Percentiles rank a stretch among this genome's conserved stretches.
These are phyloP conservation scores for Apogon talboti DNA, from an alignment of 2,797 vertebrate genomes.

Conservation along the genomic window DNA sequence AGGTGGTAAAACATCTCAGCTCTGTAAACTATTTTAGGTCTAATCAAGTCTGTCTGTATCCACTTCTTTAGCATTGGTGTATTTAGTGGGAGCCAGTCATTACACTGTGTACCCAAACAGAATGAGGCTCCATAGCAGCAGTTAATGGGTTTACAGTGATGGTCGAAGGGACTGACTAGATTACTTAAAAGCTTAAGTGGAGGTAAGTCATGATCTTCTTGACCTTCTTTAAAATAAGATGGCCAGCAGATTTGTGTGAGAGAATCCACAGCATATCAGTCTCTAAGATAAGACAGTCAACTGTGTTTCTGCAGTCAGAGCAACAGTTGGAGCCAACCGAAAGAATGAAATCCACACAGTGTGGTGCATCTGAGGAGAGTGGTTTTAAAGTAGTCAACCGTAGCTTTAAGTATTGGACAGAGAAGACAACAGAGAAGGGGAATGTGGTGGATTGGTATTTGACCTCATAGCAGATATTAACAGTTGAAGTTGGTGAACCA, in stretches of 20 bases:
- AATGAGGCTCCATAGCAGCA: constrained; percentile 13
- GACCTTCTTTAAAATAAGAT: constrained; percentile 14
- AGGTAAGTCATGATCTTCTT: constrained; percentile 40
- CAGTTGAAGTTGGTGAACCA: constrained; percentile 18
- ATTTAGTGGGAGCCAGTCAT: constrained; percentile 2
- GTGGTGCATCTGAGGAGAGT: constrained; percentile 30
- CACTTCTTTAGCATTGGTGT: not conserved
- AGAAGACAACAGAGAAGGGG: constrained; percentile 30
- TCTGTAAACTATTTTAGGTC: not conserved
- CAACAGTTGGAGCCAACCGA: constrained; percentile 22
- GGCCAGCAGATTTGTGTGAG: constrained; percentile 25
- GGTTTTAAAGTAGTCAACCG: constrained; percentile 41
- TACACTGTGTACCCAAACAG: constrained; percentile 1
- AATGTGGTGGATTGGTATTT: constrained; percentile 44
- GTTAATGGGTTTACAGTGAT: constrained; percentile 63
- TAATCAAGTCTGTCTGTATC: not conserved
- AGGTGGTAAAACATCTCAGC: no score
- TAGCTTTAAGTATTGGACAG: constrained; percentile 27
- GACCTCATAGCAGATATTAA: constrained; percentile 48
- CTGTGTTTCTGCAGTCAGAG: constrained; percentile 3
- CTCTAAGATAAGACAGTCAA: not conserved
- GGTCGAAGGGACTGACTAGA: constrained; percentile 38
- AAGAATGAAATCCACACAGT: constrained; percentile 27
- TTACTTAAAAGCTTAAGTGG: constrained; percentile 52
- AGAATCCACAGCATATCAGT: constrained; percentile 11